Evolutionary conservation across 2,113 vertebrate genomes (phyloP).

Genomic region (Oreotrochilus melanogaster): DNA sequence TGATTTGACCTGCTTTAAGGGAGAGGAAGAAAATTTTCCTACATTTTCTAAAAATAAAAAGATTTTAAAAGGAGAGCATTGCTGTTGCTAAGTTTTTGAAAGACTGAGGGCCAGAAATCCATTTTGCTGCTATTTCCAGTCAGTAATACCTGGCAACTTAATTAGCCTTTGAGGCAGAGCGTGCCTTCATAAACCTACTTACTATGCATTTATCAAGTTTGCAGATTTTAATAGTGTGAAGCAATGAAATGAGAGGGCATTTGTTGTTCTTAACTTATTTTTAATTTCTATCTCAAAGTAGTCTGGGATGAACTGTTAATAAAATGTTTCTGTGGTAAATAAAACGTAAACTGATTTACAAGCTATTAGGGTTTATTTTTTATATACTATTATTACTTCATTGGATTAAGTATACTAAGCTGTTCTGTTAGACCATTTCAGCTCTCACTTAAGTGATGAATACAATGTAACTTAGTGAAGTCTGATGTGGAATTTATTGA

Average conservation of each 20-base stretch:
- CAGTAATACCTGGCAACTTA: background rate
- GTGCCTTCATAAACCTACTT: background rate
- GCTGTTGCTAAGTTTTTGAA: background rate
- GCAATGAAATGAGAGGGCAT: background rate
- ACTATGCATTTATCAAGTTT: background rate
- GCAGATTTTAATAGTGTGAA: background rate
- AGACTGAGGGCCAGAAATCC: rapidly evolving
- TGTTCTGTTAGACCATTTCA: background rate
- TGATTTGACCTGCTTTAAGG: background rate
- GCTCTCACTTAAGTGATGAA: background rate
- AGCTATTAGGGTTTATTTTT: background rate
- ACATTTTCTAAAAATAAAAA: background rate
- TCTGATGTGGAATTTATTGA: background rate
- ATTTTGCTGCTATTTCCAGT: background rate
- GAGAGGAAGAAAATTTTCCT: background rate
- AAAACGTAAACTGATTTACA: background rate
- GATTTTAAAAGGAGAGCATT: background rate
- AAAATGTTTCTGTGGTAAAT: background rate
- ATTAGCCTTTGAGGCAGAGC: background rate
- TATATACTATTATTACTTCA: background rate
- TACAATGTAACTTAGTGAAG: background rate
- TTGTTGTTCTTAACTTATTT: background rate
- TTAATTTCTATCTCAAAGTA: background rate
- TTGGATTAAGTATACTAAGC: background rate
- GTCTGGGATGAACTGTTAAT: background rate